A percentile compares a stretch with the other conserved stretches of the same genome.
Conservation (phyloP, 2,797 vertebrate genomes). For the Danio choprae region DNA sequence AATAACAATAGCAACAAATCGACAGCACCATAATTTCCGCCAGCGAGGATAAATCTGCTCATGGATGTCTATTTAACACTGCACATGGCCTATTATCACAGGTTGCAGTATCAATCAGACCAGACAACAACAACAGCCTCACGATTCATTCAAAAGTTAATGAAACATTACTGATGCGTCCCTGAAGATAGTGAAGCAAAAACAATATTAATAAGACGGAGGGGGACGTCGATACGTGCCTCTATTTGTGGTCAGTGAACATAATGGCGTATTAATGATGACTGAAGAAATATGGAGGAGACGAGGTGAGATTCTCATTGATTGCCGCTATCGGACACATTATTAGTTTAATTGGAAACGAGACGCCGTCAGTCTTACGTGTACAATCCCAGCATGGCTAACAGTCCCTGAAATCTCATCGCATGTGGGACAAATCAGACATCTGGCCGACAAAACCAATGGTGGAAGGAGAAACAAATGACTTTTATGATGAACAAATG, state of each 20-base stretch:
- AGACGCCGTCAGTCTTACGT: background rate
- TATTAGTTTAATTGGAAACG: conserved; percentile 36
- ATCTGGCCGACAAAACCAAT: conserved; percentile 26
- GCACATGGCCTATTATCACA: background rate
- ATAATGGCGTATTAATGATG: conserved; percentile 42
- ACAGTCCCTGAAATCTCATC: conserved; percentile 46
- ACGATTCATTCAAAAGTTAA: conserved; percentile 10
- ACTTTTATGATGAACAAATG: conserved; percentile 5
- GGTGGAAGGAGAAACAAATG: conserved; percentile 13
- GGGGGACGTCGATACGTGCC: conserved; percentile 20
- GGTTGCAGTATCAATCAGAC: background rate
- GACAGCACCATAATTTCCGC: background rate
- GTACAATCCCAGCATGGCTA: conserved; percentile 27
- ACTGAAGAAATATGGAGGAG: conserved; percentile 19
- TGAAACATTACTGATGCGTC: conserved; percentile 2
- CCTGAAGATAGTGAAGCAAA: background rate
- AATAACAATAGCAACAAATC: background rate
- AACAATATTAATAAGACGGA: conserved; percentile 30
- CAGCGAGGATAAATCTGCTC: background rate
- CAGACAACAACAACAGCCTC: conserved; percentile 24
- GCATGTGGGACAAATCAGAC: conserved; percentile 32
- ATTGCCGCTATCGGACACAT: conserved; percentile 30
- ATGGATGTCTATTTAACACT: background rate
- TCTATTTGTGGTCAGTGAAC: conserved; percentile 11
- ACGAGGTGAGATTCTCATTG: conserved; percentile 38